Conservation (phyloP, 2,113 vertebrate species). For the Microtus richardsoni region DNA sequence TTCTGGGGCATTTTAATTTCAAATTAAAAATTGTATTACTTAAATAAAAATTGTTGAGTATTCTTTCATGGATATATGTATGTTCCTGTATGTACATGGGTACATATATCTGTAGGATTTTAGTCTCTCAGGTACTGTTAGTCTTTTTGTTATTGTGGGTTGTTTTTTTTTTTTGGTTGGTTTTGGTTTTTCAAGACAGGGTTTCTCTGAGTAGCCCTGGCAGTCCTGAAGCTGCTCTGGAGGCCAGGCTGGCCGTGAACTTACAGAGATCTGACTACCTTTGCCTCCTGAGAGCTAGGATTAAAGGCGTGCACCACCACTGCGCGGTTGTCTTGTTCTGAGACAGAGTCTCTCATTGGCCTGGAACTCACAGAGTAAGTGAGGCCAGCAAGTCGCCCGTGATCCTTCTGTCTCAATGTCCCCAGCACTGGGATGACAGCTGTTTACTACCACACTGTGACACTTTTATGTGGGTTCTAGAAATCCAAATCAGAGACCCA, state of each 20-base stretch:
- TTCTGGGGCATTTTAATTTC: background rate
- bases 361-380: background rate
- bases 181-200: background rate
- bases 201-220: background rate
- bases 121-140: background rate
- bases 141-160: background rate
- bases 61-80: background rate
- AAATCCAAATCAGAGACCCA: background rate
- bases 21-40: background rate
- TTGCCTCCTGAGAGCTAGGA: background rate
- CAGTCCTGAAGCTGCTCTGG: background rate
- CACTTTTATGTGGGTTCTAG: background rate
- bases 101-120: too few species aligned
- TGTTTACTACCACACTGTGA: too few species aligned
- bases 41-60: constrained; percentile 17
- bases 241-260: background rate
- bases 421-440: background rate
- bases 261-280: background rate
- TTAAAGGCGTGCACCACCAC: background rate
- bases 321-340: background rate
- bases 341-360: too few species aligned
- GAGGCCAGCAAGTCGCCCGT: too few species aligned
- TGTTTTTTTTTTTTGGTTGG: too few species aligned
- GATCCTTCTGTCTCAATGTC: background rate
- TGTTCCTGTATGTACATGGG: background rate